Evolutionary conservation across 2,888 invertebrate genomes (phyloP).

Genomic region (Dryomyza anilis): DNA sequence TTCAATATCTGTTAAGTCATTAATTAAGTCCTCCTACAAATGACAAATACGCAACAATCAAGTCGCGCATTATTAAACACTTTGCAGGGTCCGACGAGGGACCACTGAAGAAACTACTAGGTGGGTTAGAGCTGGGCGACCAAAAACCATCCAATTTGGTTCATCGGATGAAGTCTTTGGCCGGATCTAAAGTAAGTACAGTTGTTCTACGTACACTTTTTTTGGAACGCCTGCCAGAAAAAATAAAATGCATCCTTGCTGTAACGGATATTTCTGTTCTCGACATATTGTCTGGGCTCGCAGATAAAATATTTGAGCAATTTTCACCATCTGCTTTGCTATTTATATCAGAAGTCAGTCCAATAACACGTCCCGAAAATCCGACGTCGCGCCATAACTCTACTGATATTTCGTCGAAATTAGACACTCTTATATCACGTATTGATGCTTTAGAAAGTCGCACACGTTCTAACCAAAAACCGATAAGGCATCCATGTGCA

Average conservation of each 20-base stretch:
- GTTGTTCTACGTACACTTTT: neutral
- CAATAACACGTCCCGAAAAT: neutral
- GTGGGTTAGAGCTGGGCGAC: conserved; percentile 9
- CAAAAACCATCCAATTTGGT: conserved; percentile 7
- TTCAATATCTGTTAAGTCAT: conserved; percentile 2
- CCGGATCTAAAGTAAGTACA: neutral
- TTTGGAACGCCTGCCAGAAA: conserved; percentile 13
- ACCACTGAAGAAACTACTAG: neutral
- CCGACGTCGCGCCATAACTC: too few relatives aligned
- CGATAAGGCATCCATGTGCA: neutral
- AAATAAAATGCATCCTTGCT: neutral
- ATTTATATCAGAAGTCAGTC: neutral
- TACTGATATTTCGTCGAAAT: neutral
- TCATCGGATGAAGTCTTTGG: conserved; percentile 6
- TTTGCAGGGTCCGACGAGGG: conserved; percentile 8
- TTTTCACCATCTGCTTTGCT: neutral
- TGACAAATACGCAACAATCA: neutral
- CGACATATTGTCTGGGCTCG: neutral
- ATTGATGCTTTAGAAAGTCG: conserved; percentile 1
- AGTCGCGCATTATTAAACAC: neutral
- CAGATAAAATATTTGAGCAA: neutral
- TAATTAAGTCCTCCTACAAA: neutral
- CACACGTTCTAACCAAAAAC: neutral
- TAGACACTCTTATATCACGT: neutral
- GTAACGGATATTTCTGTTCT: neutral